Evolutionary conservation across 2,888 invertebrate species (phyloP), one percentile per base, ranked within the genome.

Genomic region (Lysandra bellargus): DNA sequence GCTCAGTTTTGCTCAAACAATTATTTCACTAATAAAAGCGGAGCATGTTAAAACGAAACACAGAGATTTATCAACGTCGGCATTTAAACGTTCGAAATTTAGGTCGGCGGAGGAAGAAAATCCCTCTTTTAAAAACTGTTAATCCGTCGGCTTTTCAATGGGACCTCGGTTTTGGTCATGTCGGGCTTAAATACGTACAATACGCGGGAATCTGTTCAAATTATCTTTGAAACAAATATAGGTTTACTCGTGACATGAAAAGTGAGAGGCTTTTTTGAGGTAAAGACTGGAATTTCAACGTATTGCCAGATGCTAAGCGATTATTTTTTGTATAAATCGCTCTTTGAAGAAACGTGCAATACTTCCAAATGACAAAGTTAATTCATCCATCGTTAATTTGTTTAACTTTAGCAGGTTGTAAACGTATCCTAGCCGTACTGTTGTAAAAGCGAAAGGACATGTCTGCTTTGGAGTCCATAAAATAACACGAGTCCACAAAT

Each of bases 71-170:
- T 60, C 72, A 40, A 74, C 74, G 73, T 74, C 74, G 57, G 60
- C 60, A 79, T 74, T 74, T 78, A 44, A 72, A 57, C 73, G 75
- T 80, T 60, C 77, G 76, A 81, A 81, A 80, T 85, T 83, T 84
- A 81, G 84, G 86, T 83, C 85, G 83, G 82, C 78, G 78, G 78
- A 79, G 75, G 80, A 81, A 80, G 80, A 81, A 83, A 82, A 84
- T 82, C 81, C 84, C 82, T 82, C 84, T 85, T 85, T 82, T 85
- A 85, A 84, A 83, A 84, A 83, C 83, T 80, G 83, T 81, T 86
- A 85, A 87, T 85, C 84, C 85, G 69, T 73, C 76, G 82, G 84
- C 83, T 85, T 83, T 84, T 81, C 82, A 82, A 81, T 81, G 80
- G 80, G 75, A 78, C 83, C 82, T 83, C 83, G 82, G 82, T 82